phyloP scores from a whole-genome alignment of 2,113 vertebrate genomes.

The Hemiprocne comata region DNA sequence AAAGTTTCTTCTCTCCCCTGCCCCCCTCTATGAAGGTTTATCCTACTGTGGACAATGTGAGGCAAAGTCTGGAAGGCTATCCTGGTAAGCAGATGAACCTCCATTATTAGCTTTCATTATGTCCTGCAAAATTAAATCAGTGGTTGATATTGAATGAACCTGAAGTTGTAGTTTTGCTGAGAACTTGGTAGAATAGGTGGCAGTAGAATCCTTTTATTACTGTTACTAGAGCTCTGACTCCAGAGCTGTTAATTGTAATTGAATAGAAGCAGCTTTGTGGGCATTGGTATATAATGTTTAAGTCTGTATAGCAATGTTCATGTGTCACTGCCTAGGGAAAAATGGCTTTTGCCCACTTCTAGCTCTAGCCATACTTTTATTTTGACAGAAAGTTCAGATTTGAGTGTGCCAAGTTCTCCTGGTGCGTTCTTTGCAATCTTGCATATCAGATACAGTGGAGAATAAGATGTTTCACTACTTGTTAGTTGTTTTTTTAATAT shows the following conservation, averaged over 20 bases:
- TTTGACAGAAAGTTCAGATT: not conserved
- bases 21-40: slow-evolving; percentile 81
- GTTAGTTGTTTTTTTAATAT: not conserved
- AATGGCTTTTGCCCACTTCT: not conserved
- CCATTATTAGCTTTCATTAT: not conserved
- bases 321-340: not conserved
- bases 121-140: not conserved
- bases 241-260: not conserved
- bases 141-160: not conserved
- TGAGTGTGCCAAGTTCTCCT: not conserved
- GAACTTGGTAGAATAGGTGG: not conserved
- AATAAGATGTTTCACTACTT: not conserved
- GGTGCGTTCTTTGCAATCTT: not conserved
- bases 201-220: not conserved
- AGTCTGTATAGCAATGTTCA: not conserved
- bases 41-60: slow-evolving; percentile 93
- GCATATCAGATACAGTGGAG: not conserved
- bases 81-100: slow-evolving; percentile 81
- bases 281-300: not conserved
- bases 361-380: not conserved
- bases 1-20: not conserved
- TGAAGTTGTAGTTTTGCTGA: not conserved
- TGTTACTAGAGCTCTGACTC: not conserved
- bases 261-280: not conserved
- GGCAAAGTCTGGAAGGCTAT: slow-evolving; percentile 95